phyloP scores from a whole-genome alignment of 2,888 invertebrate genomes.

The Heterodera filipjevi region DNA sequence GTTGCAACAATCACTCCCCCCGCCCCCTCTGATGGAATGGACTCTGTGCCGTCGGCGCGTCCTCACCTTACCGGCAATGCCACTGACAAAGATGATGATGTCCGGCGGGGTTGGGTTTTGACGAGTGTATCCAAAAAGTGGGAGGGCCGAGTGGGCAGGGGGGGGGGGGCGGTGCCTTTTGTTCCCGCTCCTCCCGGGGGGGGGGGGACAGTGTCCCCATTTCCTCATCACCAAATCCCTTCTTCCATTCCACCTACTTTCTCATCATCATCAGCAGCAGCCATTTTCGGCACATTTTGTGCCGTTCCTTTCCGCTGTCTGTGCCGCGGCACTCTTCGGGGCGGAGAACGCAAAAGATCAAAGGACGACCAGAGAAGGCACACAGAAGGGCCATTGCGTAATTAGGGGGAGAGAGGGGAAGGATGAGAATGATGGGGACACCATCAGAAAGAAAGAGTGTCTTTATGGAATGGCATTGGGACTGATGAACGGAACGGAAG shows the following conservation, averaged over 20 bases:
- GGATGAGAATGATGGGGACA: conserved; percentile 1
- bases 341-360: not conserved
- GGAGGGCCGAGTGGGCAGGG: too few species aligned
- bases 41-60: not conserved
- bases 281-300: conserved; percentile 17
- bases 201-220: conserved; percentile 5
- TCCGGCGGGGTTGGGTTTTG: not conserved
- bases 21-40: not conserved
- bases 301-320: conserved; percentile 1
- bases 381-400: conserved; percentile 19
- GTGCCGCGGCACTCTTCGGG: not conserved
- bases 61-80: not conserved
- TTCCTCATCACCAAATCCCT: not conserved
- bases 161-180: conserved; percentile 1
- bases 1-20: not conserved
- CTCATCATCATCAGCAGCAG: not conserved
- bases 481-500: not conserved
- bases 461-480: not conserved
- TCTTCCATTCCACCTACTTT: not conserved
- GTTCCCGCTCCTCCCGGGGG: not conserved
- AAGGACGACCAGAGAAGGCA: not conserved
- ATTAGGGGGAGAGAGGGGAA: conserved; percentile 14
- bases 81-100: not conserved
- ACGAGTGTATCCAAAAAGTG: conserved; percentile 14
- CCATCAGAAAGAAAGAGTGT: not conserved